phyloP scores from a whole-genome alignment of 2,888 invertebrate genomes.

The Lepidocyrtinus sp. region DNA sequence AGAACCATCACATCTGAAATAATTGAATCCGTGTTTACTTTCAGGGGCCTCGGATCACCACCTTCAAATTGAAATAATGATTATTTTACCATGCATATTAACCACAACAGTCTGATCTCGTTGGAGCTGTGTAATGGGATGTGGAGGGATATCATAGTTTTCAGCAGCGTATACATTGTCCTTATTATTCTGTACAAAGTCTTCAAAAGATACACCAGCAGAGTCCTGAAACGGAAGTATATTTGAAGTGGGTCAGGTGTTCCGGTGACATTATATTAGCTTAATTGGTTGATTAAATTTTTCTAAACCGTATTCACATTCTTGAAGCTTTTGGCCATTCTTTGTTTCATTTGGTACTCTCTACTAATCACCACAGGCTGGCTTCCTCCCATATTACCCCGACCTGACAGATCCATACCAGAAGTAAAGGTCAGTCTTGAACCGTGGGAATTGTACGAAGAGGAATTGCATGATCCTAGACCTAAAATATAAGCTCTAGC shows the following conservation, averaged over 20 bases:
- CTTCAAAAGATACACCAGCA: too few relatives aligned
- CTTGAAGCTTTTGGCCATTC: constrained; percentile 49
- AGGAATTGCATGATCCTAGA: constrained; percentile 87
- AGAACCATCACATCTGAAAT: constrained; percentile 95
- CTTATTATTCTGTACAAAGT: constrained; percentile 21
- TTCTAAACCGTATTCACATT: constrained; percentile 41
- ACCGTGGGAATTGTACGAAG: constrained; percentile 95
- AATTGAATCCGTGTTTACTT: constrained; percentile 9
- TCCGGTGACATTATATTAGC: constrained; percentile 28
- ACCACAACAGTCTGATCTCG: constrained; percentile 28
- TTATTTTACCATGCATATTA: constrained; percentile 44
- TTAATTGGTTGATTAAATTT: too few relatives aligned
- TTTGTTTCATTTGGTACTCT: constrained; percentile 83
- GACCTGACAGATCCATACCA: constrained; percentile 71
- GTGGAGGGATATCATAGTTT: neutral
- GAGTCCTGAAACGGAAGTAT: too few relatives aligned
- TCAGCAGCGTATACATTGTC: constrained; percentile 31
- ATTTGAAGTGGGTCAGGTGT: too few relatives aligned
- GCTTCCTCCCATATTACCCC: constrained; percentile 82
- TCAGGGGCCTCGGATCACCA: too few relatives aligned
- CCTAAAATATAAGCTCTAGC: constrained; percentile 38
- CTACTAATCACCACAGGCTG: constrained; percentile 82
- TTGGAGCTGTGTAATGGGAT: neutral
- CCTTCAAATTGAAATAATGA: too few relatives aligned
- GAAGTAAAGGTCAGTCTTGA: constrained; percentile 95